These are phyloP conservation scores for Monodelphis domestica DNA, from an alignment of 2,797 vertebrate genomes.

Conservation along the genomic window DNA sequence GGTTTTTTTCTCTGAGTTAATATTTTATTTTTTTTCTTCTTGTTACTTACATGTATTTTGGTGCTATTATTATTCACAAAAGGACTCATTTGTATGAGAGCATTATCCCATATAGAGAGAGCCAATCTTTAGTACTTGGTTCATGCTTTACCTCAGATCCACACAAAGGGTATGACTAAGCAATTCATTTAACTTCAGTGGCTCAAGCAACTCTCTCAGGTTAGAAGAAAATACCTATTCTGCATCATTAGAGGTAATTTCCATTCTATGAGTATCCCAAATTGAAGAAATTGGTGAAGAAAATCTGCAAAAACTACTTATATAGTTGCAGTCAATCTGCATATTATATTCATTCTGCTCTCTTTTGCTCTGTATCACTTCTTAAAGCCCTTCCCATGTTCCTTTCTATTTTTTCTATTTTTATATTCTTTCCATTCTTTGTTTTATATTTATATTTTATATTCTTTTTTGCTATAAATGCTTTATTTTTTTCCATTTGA, in stretches of 20 bases:
- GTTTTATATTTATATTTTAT: too few species aligned
- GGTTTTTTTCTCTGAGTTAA: not conserved
- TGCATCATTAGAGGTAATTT: not conserved
- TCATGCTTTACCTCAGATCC: not conserved
- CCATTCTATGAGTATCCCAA: not conserved
- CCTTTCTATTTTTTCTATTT: not conserved
- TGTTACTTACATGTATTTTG: not conserved
- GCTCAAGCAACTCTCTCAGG: not conserved
- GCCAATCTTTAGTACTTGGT: not conserved
- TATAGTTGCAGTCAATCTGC: not conserved
- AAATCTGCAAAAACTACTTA: not conserved
- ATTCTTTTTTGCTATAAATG: too few species aligned
- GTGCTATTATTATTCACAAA: not conserved
- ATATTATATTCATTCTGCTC: not conserved
- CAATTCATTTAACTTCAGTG: not conserved
- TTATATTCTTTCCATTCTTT: too few species aligned
- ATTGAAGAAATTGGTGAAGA: too few species aligned
- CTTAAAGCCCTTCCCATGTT: not conserved
- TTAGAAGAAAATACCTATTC: not conserved
- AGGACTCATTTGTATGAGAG: not conserved
- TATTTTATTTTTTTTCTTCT: not conserved
- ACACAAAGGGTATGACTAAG: not conserved
- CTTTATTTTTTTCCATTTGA: too few species aligned
- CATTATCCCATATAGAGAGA: not conserved
- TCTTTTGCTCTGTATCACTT: not conserved